Base-by-base conservation (phyloP, 2,113 vertebrate species). In the Albula glossodonta region DNA sequence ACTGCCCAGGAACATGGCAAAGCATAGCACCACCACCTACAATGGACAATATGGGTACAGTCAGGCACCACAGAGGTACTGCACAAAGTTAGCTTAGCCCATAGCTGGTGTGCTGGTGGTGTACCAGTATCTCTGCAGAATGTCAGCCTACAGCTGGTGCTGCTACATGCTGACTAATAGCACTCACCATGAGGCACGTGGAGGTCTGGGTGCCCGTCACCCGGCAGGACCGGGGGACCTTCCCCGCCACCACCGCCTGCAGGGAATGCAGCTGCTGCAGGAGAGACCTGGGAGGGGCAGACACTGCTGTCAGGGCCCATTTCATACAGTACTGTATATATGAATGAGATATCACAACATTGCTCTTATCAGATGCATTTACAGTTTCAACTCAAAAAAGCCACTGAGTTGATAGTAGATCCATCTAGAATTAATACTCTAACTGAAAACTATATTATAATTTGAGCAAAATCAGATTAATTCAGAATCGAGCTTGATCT, bases 211-310 rank as follows among this genome's bases (percentile, higher is more conserved):
- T 99, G 89, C 97, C 96, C 0, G 97, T 96, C 83, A 96, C 93
- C 89, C 97, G 96, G 94, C 96, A 99, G 0, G 97, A 97, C 78
- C 96, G 97, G 31, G 96, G 96, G 81, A 99, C 96, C 92, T 98
- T 99, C 85, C 97, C 97, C 80, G 98, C 94, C 82, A 99, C 97
- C 92, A 96, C 48, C 5, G 96, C 95, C 94, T 99, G 98, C 84
- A 99, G 97, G 85, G 97, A 97, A 94, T 99, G 98, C 78, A 99
- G 92, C 92, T 99, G 98, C 94, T 99, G 98, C 86, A 99, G 92
- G 90, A 99, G 96, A 51, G 98, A 98, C 93, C 98, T 99, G 93
- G 74, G 82, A 89, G 88, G 86, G 0, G 41, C 53, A 80, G 25
- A 53, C 15, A 25, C 8, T 0, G 41, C 56, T 5, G 77, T 74